Evolutionary conservation across 2,797 vertebrate genomes (phyloP).

Genomic region (Cyclura pinguis): DNA sequence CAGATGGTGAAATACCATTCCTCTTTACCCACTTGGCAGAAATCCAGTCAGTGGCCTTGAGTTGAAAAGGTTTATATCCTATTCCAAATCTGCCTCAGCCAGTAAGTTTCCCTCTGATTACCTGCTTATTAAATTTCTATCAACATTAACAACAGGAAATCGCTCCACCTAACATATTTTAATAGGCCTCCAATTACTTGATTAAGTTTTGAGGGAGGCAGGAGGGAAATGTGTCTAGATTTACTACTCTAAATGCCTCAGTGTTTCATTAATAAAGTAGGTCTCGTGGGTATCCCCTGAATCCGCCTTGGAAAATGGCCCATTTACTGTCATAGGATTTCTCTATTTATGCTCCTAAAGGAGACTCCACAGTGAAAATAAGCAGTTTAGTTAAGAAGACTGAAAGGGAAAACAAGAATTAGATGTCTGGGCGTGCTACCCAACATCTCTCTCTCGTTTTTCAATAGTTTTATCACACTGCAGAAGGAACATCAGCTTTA

Average conservation of each 20-base stretch:
- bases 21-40: constrained; percentile 9
- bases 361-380: not conserved
- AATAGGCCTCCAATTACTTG: constrained; percentile 62
- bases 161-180: constrained; percentile 67
- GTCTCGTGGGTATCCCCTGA: constrained; percentile 40
- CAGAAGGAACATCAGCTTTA: not conserved
- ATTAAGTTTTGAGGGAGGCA: constrained; percentile 63
- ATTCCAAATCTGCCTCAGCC: constrained; percentile 5
- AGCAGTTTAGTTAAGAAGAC: constrained; percentile 8
- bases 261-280: constrained; percentile 5
- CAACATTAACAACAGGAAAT: constrained; percentile 75
- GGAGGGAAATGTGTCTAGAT: constrained; percentile 50
- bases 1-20: not conserved
- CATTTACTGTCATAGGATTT: constrained; percentile 6
- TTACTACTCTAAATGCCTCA: constrained; percentile 51
- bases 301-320: constrained; percentile 18
- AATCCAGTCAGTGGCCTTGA: constrained; percentile 24
- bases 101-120: not conserved
- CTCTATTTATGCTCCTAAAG: not conserved
- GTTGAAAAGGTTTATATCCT: constrained; percentile 43
- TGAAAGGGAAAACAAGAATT: constrained; percentile 26
- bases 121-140: constrained; percentile 63
- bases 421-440: not conserved
- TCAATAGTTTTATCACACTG: not conserved
- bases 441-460: not conserved